Base-by-base conservation (phyloP, 1,140 invertebrate species). In the Caerostris darwini region DNA sequence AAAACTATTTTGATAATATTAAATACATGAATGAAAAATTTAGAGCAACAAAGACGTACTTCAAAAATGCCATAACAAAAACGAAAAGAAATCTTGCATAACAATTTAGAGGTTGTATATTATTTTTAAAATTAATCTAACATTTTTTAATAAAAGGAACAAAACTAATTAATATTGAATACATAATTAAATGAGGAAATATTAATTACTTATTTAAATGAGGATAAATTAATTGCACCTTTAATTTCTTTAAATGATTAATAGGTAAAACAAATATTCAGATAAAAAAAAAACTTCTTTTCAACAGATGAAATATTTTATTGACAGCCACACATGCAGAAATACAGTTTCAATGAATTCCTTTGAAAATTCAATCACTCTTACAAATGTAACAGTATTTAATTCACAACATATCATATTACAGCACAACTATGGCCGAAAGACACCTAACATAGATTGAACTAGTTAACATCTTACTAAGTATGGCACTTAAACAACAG, bases 271-370 rank as follows among this genome's bases (percentile, higher is more conserved):
- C 57, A 86, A 12, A 57, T 3, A 56, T 86, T 17, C 64, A 67
- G 12, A 67, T 14, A 67, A 67, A 67, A 12, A 67, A 81, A 81
- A 81, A 50, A n/a, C 19, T 14, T 10, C n/a, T 87, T 53, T 71
- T 93, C 92, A 93, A 93, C 92, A 93, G 67, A 93, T 93, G 77
- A 93, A 93, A 93, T 93, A 93, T 34, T 93, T 93, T 93, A 93
- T 93, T 93, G 92, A 93, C 92, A 87, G 61, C 53, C 90, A 87
- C 64, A 93, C 83, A 93, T 87, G 83, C 82, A 93, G 86, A 93
- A 92, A 92, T 85, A 92, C 90, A 92, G 58, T 54, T 92, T 85
- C 83, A 19, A 77, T 93, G 82, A 93, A 86, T 92, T 14, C 77
- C 54, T 64, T 92, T 87, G 50, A 87, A 93, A 87, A 93, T 87